Base-by-base conservation (phyloP, 2,113 vertebrate species). In the Zapus hudsonius region DNA sequence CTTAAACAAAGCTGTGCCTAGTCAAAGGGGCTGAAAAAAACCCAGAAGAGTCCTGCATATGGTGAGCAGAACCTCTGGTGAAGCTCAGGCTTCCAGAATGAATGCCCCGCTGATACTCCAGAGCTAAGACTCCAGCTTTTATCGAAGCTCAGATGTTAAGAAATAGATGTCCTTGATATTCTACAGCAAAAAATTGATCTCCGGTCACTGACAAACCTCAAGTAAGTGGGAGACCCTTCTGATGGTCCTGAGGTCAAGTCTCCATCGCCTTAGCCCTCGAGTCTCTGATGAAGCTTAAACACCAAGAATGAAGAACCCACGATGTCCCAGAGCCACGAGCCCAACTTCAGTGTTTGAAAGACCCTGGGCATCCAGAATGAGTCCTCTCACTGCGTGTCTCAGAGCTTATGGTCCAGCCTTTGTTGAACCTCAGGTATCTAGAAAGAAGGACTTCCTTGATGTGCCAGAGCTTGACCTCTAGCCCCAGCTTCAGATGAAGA, bases 161-260 rank as follows among this genome's bases (percentile, higher is more conserved):
- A 40, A 27, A 16, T 25, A 40, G 16, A 22, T 31, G 22, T 16
- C 8, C 8, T 72, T 69, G 23, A n/a, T 59, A 3, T 57, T 67
- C 22, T 12, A 17, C 47, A 38, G 38, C 52, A 31, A 20, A 42
- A 20, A 4, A 19, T 5, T 17, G 31, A 79, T 7, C 47, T 29
- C 38, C 42, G 72, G 52, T 42, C 33, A 81, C 66, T 17, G 57
- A 20, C 19, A 52, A 40, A 38, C 25, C 7, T 27, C 42, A 73
- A 25, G 27, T 47, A 40, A 16, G 33, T 2, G 7, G 33, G 2
- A 15, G 1, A 7, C 15, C 3, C 3, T 16, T 3, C 11, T 63
- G 29, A n/a, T 84, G 27, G 23, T 47, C 11, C 12, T 61, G 82
- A 52, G 52, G 12, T 52, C 16, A 15, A 52, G 52, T 15, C 10